phyloP scores from a whole-genome alignment of 2,888 invertebrate species.

The Drosophila multiciliata region DNA sequence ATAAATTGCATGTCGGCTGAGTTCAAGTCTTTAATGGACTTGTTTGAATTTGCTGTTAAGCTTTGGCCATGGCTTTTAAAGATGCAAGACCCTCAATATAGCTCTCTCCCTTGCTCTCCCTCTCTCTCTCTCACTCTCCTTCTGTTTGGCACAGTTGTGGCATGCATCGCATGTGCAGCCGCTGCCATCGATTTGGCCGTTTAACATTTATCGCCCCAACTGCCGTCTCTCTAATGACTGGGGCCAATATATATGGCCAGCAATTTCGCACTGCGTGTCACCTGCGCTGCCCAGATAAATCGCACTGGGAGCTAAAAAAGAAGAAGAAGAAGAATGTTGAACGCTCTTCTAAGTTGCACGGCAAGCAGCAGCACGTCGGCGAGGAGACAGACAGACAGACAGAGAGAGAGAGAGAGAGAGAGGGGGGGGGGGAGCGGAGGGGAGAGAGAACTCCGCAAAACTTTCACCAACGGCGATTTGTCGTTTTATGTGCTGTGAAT shows the following conservation, averaged over 20 bases:
- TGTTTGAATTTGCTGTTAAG: slow-evolving; percentile 55
- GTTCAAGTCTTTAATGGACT: slow-evolving; percentile 18
- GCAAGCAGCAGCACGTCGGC: not conserved
- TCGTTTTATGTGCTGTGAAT: slow-evolving; percentile 78
- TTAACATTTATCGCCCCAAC: slow-evolving; percentile 74
- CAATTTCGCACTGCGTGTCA: slow-evolving; percentile 76
- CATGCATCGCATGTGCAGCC: slow-evolving; percentile 67
- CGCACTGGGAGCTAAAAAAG: slow-evolving; percentile 28
- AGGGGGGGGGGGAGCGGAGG: too few relatives aligned
- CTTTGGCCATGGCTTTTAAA: slow-evolving; percentile 44
- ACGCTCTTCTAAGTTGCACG: not conserved
- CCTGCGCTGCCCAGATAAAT: slow-evolving; percentile 75
- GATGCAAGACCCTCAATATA: not conserved
- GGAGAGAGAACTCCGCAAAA: slow-evolving; percentile 38
- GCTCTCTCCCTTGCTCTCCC: not conserved
- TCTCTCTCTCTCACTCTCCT: not conserved
- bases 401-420: not conserved
- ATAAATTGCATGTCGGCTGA: slow-evolving; percentile 17
- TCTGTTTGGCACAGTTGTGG: not conserved
- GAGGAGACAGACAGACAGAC: not conserved
- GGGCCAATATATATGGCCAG: slow-evolving; percentile 71
- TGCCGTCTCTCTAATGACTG: slow-evolving; percentile 54
- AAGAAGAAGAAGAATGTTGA: not conserved
- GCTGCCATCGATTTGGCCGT: slow-evolving; percentile 78
- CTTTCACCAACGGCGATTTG: slow-evolving; percentile 70